phyloP scores from a whole-genome alignment of 2,888 invertebrate genomes.

The Patella pellucida region DNA sequence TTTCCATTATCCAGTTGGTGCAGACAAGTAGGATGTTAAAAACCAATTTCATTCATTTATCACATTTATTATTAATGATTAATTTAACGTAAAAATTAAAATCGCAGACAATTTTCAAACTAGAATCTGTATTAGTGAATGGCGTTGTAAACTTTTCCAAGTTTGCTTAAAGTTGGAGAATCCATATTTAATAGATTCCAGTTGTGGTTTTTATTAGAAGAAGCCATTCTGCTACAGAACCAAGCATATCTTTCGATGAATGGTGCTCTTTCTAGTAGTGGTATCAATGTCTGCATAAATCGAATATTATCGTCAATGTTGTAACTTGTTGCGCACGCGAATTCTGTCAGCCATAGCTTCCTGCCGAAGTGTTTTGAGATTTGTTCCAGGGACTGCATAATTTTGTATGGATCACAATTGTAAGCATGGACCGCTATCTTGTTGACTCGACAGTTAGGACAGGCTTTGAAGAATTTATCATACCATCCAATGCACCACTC shows the following conservation, averaged over 20 bases:
- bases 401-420: constrained; percentile 35
- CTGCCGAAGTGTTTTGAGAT: constrained; percentile 37
- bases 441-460: constrained; percentile 43
- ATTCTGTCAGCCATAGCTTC: constrained; percentile 44
- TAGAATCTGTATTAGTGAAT: constrained; percentile 11
- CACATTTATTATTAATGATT: too few species aligned
- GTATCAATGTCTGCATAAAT: constrained; percentile 38
- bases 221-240: constrained; percentile 31
- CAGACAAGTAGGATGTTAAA: too few species aligned
- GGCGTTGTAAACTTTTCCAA: constrained; percentile 37
- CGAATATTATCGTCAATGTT: too few species aligned
- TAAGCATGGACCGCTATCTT: constrained; percentile 47
- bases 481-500: constrained; percentile 39
- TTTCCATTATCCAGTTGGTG: too few species aligned
- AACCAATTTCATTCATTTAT: too few species aligned
- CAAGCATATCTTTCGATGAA: constrained; percentile 38
- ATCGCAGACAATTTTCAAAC: too few species aligned
- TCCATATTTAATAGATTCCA: constrained; percentile 29
- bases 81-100: too few species aligned
- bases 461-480: constrained; percentile 43
- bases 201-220: neutral
- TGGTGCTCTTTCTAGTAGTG: constrained; percentile 33
- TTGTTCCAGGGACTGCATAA: constrained; percentile 33
- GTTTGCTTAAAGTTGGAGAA: constrained; percentile 22
- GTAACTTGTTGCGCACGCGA: constrained; percentile 37